Base-by-base conservation (phyloP, 2,888 invertebrate species). In the Mycalesis mineus region DNA sequence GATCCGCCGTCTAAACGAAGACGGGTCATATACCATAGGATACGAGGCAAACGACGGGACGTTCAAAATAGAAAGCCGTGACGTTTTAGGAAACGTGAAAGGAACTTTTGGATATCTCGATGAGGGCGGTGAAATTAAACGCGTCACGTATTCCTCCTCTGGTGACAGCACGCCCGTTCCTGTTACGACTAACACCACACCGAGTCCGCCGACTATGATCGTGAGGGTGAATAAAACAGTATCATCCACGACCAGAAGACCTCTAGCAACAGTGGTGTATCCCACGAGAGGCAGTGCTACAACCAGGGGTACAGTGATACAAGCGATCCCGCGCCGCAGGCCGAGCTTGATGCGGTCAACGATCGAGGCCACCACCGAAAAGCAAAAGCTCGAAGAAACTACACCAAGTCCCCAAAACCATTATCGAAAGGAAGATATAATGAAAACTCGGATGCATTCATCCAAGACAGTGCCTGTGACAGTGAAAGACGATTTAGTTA, bases 21-120 rank as follows among this genome's bases (percentile, higher is more conserved):
- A 96, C 74, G 96, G 96, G 29, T 95, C 95, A 0, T 96, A 96
- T 73, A 95, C 95, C 0, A 95, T 95, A 63, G 96, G 96, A 0
- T 96, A 95, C 73, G 96, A 96, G 84, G 95, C 95, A 2, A 95
- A 94, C 49, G 96, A 96, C 77, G 96, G 96, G 3, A 94, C 95
- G 0, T 96, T 95, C 79, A 95, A 96, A 88, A 95, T 95, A 58
- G 95, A 95, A 83, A 95, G 94, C 71, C 89, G 95, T 62, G 95
- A 95, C 78, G 94, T 94, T 48, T 85, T 93, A 61, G 95, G 95
- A 7, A 94, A 95, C 77, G 94, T 95, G 63, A 95, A 95, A 78
- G 95, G 95, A 40, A 95, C 95, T 52, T 96, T 95, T 72, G 96
- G 96, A 42, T 96, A 94, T 77, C 91, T 95, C 49, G 95, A 95